Evolutionary conservation across 2,113 vertebrate species (phyloP).

Genomic region (Epinephelus cyanopodus): DNA sequence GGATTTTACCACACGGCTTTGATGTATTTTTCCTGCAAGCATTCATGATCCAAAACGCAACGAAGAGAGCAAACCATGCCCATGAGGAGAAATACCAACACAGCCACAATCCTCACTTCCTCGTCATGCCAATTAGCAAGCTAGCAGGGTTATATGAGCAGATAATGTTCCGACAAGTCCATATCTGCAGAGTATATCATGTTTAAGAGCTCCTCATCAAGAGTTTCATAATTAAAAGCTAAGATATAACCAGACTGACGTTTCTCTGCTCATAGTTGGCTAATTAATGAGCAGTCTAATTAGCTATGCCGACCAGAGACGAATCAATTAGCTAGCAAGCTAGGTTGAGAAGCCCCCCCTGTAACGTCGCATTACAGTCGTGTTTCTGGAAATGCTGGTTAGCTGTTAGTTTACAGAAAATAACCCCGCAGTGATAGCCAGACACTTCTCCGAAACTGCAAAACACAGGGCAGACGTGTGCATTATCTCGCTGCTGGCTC

Average conservation of each 20-base stretch:
- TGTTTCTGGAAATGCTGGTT: conserved; percentile 49
- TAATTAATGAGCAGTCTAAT: conserved; percentile 85
- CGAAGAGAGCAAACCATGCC: conserved; percentile 20
- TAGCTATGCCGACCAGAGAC: conserved; percentile 77
- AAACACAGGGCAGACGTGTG: conserved; percentile 11
- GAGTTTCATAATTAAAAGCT: conserved; percentile 31
- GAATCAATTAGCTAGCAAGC: conserved; percentile 85
- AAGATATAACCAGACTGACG: conserved; percentile 4
- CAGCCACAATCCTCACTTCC: conserved; percentile 73
- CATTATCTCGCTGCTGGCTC: conserved; percentile 9
- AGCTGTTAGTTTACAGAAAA: conserved; percentile 50
- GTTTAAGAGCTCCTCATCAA: not conserved
- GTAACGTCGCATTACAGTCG: conserved; percentile 77
- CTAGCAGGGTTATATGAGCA: conserved; percentile 71
- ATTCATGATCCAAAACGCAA: conserved; percentile 23
- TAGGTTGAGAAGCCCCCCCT: conserved; percentile 61
- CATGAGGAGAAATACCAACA: conserved; percentile 70
- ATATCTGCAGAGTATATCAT: conserved; percentile 7
- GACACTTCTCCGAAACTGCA: conserved; percentile 37
- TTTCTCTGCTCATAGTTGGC: conserved; percentile 48
- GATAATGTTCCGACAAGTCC: conserved; percentile 55
- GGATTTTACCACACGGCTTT: conserved; percentile 12
- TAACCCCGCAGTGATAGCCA: conserved; percentile 31
- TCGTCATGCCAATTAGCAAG: conserved; percentile 82
- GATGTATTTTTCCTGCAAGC: not conserved